phyloP scores from a whole-genome alignment of 2,113 vertebrate genomes.

The Dipodomys merriami region DNA sequence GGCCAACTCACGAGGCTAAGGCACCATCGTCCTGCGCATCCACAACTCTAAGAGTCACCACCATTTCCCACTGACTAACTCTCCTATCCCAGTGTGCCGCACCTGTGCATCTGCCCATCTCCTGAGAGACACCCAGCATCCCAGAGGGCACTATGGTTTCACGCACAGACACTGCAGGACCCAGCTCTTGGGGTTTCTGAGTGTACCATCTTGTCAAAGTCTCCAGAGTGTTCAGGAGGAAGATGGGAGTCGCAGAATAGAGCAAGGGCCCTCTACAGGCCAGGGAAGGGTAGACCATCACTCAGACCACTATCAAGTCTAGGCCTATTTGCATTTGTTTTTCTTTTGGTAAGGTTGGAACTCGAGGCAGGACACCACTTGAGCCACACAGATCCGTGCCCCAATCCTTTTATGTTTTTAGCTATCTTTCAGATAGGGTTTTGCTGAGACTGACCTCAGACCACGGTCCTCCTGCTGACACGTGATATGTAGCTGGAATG shows the following conservation, averaged over 20 bases:
- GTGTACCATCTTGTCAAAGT: neutral
- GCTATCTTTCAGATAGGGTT: no score
- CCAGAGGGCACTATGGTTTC: rapidly evolving
- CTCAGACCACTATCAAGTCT: neutral
- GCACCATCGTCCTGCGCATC: neutral
- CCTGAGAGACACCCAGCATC: rapidly evolving
- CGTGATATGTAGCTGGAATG: no score
- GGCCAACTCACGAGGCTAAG: neutral
- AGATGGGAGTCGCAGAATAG: neutral
- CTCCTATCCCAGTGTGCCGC: neutral
- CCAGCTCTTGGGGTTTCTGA: neutral
- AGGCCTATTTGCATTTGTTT: neutral
- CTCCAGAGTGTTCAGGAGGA: neutral
- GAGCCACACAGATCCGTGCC: no score
- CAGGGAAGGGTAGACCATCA: neutral
- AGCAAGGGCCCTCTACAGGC: neutral
- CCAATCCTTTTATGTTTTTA: no score
- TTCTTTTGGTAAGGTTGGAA: no score
- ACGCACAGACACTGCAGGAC: neutral
- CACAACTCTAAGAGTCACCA: neutral
- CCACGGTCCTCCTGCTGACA: no score
- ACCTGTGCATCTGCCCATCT: neutral
- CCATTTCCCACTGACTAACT: neutral
- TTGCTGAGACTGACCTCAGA: no score
- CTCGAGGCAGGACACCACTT: no score